A percentile compares a stretch with the other conserved stretches of the same genome.
Evolutionary conservation across 2,113 vertebrate genomes (phyloP).

Genomic region (Ammodytes dubius): DNA sequence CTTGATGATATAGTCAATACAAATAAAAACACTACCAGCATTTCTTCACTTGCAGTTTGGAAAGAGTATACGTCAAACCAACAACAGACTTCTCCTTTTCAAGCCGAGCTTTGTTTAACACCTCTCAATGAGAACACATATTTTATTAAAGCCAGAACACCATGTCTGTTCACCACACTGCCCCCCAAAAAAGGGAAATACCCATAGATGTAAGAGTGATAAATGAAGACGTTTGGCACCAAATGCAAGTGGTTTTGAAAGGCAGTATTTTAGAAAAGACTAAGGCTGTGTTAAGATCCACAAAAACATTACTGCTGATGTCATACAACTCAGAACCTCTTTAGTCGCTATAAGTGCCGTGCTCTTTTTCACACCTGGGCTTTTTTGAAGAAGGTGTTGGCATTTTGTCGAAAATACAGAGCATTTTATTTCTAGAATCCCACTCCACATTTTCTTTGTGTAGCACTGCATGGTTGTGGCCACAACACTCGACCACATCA

Average conservation of each 20-base stretch:
- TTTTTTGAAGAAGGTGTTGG: slow-evolving; percentile 69
- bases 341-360: slow-evolving; percentile 24
- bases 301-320: slow-evolving; percentile 28
- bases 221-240: not conserved
- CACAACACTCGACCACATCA: slow-evolving; percentile 50
- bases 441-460: slow-evolving; percentile 48
- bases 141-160: slow-evolving; percentile 21
- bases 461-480: not conserved
- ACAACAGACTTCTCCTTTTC: slow-evolving; percentile 47
- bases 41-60: not conserved
- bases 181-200: slow-evolving; percentile 44
- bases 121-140: slow-evolving; percentile 8
- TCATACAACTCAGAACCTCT: slow-evolving; percentile 57
- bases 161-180: slow-evolving; percentile 9
- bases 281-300: not conserved
- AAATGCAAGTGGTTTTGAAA: slow-evolving; percentile 19
- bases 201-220: slow-evolving; percentile 21
- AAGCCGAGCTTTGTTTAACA: slow-evolving; percentile 36
- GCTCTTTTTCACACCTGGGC: slow-evolving; percentile 65
- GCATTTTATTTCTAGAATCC: slow-evolving; percentile 72
- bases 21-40: not conserved
- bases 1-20: not conserved
- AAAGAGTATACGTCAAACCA: slow-evolving; percentile 18
- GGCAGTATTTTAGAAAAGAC: not conserved
- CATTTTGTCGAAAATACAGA: slow-evolving; percentile 40